Evolutionary conservation across 2,797 vertebrate genomes (phyloP), one percentile per base, ranked within the genome.

Genomic region (Pangasius sanitwongsei): DNA sequence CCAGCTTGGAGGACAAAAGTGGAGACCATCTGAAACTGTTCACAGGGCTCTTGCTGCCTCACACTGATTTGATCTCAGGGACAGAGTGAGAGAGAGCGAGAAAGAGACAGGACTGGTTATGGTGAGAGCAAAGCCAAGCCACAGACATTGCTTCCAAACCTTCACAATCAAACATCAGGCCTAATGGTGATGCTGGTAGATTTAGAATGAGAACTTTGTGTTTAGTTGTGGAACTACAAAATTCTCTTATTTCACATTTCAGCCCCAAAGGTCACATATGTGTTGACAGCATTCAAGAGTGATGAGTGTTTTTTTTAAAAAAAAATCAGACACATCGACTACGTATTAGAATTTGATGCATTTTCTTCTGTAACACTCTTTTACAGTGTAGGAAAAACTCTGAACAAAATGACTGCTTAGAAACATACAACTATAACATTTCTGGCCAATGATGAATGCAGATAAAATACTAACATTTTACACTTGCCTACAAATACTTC

Each of bases 131-230:
- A 31, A 86, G 93, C 94, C 94, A 96, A 95, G 90, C 94, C 95
- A 78, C 94, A 94, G 83, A 92, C 75, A 61, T 91, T 90, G 90
- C 87, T 89, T 94, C 91, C 90, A 94, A 90, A 93, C 91, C 92
- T 92, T 90, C 77, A 85, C 92, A 93, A 94, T 92, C 89, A 90
- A 94, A 94, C 93, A 94, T 92, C 89, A 90, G 92, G 92, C 87
- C 85, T 34, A n/a, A 81, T 89, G 91, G 89, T 92, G 93, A 95
- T 92, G 92, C 90, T 88, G 92, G 89, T 90, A 92, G 93, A 93
- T 92, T 94, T 89, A 92, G 86, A 94, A 92, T 88, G 83, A 87
- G 90, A 91, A 83, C 63, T 74, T 81, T 88, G 85, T 91, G 69
- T 83, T 86, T 65, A 92, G 61, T 84, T 23, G 48, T 91, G 86